These are phyloP conservation scores for Conchocele bisecta DNA, from an alignment of 2,888 invertebrate species.

Conservation along the genomic window DNA sequence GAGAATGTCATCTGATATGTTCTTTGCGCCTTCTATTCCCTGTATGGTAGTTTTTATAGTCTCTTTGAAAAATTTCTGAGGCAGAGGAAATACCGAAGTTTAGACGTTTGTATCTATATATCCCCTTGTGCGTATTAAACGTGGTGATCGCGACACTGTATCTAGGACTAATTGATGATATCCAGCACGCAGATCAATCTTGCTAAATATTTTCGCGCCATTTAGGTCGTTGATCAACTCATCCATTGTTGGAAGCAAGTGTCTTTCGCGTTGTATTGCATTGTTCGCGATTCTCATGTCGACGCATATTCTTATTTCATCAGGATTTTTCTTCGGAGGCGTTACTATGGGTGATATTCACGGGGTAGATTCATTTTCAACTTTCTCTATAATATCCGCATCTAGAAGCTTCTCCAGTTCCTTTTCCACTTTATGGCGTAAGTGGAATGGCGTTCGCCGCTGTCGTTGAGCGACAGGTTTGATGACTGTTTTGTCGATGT, in stretches of 20 bases:
- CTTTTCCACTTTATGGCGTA: too few relatives aligned
- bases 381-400: too few relatives aligned
- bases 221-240: conserved; percentile 59
- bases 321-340: conserved; percentile 59
- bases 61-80: conserved; percentile 32
- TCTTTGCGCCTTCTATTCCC: conserved; percentile 33
- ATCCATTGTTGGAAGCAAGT: conserved; percentile 61
- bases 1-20: conserved; percentile 63
- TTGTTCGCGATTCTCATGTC: conserved; percentile 63
- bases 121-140: conserved; percentile 54
- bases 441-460: too few relatives aligned
- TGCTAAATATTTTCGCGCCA: conserved; percentile 56
- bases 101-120: conserved; percentile 36
- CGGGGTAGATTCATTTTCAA: too few relatives aligned
- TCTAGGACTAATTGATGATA: conserved; percentile 65
- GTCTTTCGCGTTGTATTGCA: conserved; percentile 55
- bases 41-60: background rate
- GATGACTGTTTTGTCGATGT: too few relatives aligned
- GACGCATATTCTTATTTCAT: conserved; percentile 58
- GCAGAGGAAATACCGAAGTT: conserved; percentile 34
- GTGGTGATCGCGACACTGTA: conserved; percentile 57
- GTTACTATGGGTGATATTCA: conserved; percentile 68
- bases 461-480: too few relatives aligned
- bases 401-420: too few relatives aligned
- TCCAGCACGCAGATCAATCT: conserved; percentile 54